Conservation (phyloP, 2,797 vertebrate species). For the Eidolon dupreanum region DNA sequence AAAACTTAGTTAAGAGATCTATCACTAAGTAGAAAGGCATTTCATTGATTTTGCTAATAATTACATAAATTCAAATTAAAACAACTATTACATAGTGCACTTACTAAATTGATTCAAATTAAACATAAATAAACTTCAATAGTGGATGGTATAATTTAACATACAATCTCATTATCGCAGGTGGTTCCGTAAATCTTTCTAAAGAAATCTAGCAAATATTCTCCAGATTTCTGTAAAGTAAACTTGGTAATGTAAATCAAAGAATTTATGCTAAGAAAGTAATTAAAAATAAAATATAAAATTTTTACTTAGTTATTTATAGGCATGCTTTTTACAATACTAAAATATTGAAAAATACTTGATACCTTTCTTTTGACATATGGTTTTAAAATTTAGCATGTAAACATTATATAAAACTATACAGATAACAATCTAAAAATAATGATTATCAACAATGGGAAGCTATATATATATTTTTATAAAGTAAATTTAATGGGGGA, state of each 20-base stretch:
- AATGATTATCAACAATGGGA: neutral
- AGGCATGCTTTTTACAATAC: neutral
- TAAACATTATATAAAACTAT: slow-evolving; percentile 30
- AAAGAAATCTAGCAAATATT: slow-evolving; percentile 21
- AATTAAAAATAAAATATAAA: slow-evolving; percentile 45
- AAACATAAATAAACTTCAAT: neutral
- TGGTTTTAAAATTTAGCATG: neutral
- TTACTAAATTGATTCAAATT: neutral
- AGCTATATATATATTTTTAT: neutral
- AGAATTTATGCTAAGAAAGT: neutral
- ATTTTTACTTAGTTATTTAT: neutral
- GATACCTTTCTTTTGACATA: slow-evolving; percentile 4
- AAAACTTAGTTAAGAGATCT: slow-evolving; percentile 13
- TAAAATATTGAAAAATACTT: neutral
- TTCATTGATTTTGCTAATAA: slow-evolving; percentile 35
- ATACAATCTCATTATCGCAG: neutral
- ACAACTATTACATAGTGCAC: neutral
- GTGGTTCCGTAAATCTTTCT: neutral
- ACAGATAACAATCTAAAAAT: slow-evolving; percentile 25
- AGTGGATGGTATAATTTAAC: neutral
- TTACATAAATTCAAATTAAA: slow-evolving; percentile 20
- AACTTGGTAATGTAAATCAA: neutral
- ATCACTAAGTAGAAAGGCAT: neutral
- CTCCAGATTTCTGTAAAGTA: neutral
- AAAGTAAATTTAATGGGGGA: neutral